phyloP scores from a whole-genome alignment of 2,888 invertebrate genomes.

The Ditylenchus weischeri region DNA sequence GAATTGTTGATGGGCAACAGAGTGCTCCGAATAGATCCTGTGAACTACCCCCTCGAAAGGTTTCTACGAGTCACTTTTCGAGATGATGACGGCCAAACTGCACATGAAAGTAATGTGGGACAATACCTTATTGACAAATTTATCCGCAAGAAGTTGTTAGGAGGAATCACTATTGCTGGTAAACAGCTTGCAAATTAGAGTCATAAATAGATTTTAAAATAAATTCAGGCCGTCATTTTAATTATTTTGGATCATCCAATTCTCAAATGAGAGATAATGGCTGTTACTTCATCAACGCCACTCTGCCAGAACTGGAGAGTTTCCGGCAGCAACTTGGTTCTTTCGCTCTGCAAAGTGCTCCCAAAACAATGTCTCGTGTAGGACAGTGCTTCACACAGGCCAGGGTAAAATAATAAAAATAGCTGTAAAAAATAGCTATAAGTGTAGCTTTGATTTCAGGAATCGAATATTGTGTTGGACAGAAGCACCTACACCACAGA shows the following conservation, averaged over 20 bases:
- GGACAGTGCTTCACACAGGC: slow-evolving; percentile 43
- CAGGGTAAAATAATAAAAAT: slow-evolving; percentile 9
- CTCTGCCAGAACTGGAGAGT: slow-evolving; percentile 29
- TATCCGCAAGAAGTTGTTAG: slow-evolving; percentile 35
- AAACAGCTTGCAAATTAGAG: not conserved
- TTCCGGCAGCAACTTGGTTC: slow-evolving; percentile 36
- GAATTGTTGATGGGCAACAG: slow-evolving; percentile 58
- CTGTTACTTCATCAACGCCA: slow-evolving; percentile 49
- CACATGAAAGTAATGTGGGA: slow-evolving; percentile 24
- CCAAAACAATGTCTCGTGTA: slow-evolving; percentile 51
- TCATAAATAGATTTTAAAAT: not conserved
- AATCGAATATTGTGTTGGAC: no score
- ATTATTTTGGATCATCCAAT: slow-evolving; percentile 55
- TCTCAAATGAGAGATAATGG: slow-evolving; percentile 58
- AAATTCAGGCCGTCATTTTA: slow-evolving; percentile 37
- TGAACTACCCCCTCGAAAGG: slow-evolving; percentile 31
- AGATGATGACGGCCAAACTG: slow-evolving; percentile 37
- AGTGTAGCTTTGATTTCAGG: no score
- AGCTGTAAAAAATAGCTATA: no score
- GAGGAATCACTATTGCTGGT: slow-evolving; percentile 48
- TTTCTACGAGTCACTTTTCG: slow-evolving; percentile 49
- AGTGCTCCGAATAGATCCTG: slow-evolving; percentile 45
- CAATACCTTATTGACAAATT: slow-evolving; percentile 36
- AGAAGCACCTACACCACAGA: no score
- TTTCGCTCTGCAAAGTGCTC: slow-evolving; percentile 46